Percentiles rank a stretch among this genome's conserved stretches.
phyloP scores from a whole-genome alignment of 53 echinoderm and acorn worm species.

The Holothuria scabra region DNA sequence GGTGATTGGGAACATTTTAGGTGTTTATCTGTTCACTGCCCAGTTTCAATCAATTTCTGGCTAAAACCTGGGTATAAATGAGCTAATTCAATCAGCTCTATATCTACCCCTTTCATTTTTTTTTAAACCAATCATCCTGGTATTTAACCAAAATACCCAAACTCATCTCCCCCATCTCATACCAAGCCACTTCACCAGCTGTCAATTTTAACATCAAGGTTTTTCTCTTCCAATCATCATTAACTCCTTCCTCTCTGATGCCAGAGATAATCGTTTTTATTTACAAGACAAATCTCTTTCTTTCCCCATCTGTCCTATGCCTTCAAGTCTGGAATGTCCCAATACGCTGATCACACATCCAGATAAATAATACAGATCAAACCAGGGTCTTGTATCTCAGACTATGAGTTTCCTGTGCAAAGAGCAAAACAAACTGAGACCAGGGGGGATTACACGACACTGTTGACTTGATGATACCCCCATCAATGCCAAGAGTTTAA shows the following conservation, averaged over 20 bases:
- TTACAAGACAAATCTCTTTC: background rate
- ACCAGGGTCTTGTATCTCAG: background rate
- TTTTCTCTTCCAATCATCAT: constrained; percentile 25
- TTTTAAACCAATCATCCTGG: too few relatives aligned
- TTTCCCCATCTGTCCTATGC: background rate
- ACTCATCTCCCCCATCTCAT: too few relatives aligned
- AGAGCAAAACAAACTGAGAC: constrained; percentile 18
- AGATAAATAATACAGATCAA: constrained; percentile 4
- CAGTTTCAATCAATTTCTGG: too few relatives aligned
- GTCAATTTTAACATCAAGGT: background rate
- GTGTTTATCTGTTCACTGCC: too few relatives aligned
- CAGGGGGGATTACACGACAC: constrained; percentile 5
- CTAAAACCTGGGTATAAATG: too few relatives aligned
- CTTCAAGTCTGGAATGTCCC: constrained; percentile 8
- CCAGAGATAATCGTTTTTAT: constrained; percentile 19
- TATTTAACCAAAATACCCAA: too few relatives aligned
- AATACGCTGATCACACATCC: constrained; percentile 32
- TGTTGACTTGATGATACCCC: constrained; percentile 1
- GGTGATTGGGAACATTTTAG: too few relatives aligned
- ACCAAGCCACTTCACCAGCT: too few relatives aligned
- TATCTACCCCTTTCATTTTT: too few relatives aligned
- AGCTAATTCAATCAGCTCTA: too few relatives aligned
- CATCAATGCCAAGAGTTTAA: constrained; percentile 6
- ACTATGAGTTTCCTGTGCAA: constrained; percentile 34
- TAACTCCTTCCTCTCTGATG: constrained; percentile 30